Base-by-base conservation (phyloP, 2,888 invertebrate species). In the Rhyacophila evoluta region DNA sequence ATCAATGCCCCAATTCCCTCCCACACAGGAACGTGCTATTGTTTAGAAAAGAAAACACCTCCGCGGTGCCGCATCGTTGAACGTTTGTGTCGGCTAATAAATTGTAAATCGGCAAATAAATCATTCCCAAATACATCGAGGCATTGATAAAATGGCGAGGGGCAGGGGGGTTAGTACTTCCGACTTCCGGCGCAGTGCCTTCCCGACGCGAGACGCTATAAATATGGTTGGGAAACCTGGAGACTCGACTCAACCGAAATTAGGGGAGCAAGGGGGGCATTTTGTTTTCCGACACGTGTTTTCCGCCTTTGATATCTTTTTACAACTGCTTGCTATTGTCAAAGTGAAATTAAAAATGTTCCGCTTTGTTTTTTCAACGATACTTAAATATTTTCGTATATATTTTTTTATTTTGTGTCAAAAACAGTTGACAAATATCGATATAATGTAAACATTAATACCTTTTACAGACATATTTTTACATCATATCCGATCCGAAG, bases 71-170 rank as follows among this genome's bases (percentile, higher is more conserved):
- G 39, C 55, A 73, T 37, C 28, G 19, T 38, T 67, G 28, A 68
- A 41, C 36, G 77, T 67, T n/a, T 25, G 39, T 28, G 77, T 19
- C 77, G 69, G 77, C 77, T 77, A 77, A 77, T 77, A 77, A 77
- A 77, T 77, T 77, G 73, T 74, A 79, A 79, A 79, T 75, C 79
- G 75, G 38, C 75, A 73, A 55, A 75, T 78, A 78, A 80, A 80
- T 80, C 78, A 78, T 80, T 78, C 55, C 74, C 55, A 55, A 55
- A 72, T 68, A 68, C 77, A 77, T 38, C 68, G 39, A 72, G 77
- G 76, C 55, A 74, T 72, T 75, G 76, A 76, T 78, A 81, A 78
- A 81, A 81, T 78, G 78, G 74, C 39, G 77, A 19, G 55, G 15
- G 55, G 19, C 19, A 55, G 80, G 77, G 19, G 55, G 15, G 55